Base-by-base conservation (phyloP, 1,140 invertebrate genomes). In the Cyclina sinensis region DNA sequence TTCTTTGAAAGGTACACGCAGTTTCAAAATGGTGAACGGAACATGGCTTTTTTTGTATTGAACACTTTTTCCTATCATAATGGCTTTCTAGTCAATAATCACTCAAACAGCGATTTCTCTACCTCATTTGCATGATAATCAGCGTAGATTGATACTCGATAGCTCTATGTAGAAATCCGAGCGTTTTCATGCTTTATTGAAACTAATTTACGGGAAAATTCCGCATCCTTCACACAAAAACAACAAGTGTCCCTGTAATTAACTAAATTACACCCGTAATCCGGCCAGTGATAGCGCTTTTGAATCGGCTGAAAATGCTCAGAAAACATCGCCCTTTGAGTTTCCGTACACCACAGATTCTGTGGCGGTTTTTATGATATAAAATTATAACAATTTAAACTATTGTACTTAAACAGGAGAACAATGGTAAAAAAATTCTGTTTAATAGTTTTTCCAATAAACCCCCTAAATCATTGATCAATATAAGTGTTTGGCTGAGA, bases 181-280 rank as follows among this genome's bases (percentile, higher is more conserved):
- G 68, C 48, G 48, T 70, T 84, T 84, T 84, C 82, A 84, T 84
- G 82, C 82, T 84, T 68, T 74, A 84, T 84, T 54, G 65, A 73
- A 84, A 84, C 82, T 84, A 84, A 84, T 84, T 84, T 84, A 84
- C 62, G 82, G 82, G 62, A 51, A 84, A 81, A 84, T 57, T 73
- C 82, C 59, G 68, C 82, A 54, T 84, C 82, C 82, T 73, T 37
- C 30, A 84, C 82, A 84, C 82, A 84, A 84, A 73, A 84, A 84
- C 82, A 84, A 84, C 82, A 84, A 84, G 62, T 57, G 68, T n/a
- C 32, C 46, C 59, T 68, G 82, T 84, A 84, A 84, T 84, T 84
- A 84, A 84, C 37, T 84, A 48, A 84, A 84, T 84, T 84, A 84
- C 62, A 32, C 16, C 4, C 65, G 39, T 84, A 84, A 84, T 84